Conservation (phyloP, 1,140 invertebrate species). For the Drosophila serrata region DNA sequence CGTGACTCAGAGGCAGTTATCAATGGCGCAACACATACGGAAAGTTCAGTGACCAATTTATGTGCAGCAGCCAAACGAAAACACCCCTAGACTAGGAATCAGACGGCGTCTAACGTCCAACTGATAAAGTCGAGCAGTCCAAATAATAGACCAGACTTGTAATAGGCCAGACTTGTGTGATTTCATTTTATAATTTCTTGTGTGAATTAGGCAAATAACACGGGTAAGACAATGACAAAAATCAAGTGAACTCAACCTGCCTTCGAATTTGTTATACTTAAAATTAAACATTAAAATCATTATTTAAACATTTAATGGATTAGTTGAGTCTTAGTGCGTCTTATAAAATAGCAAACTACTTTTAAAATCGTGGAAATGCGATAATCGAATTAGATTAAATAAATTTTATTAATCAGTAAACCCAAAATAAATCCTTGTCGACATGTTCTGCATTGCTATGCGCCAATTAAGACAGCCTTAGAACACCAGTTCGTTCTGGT, state of each 20-base stretch:
- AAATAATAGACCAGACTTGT: not conserved
- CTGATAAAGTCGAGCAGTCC: slow-evolving; percentile 36
- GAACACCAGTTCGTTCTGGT: slow-evolving; percentile 35
- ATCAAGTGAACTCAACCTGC: not conserved
- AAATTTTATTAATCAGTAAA: not conserved
- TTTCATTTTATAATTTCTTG: slow-evolving; percentile 5
- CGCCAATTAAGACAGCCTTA: slow-evolving; percentile 10
- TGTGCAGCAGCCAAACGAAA: slow-evolving; percentile 48
- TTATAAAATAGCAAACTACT: not conserved
- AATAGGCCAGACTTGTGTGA: not conserved
- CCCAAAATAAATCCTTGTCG: not conserved
- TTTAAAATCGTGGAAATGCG: not conserved
- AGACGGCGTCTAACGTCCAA: slow-evolving; percentile 34
- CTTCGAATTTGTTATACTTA: not conserved
- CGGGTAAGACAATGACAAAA: slow-evolving; percentile 19
- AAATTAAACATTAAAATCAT: not conserved
- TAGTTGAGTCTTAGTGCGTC: not conserved
- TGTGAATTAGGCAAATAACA: slow-evolving; percentile 12
- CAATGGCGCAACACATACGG: slow-evolving; percentile 78
- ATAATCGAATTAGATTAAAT: not conserved
- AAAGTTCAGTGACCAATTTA: slow-evolving; percentile 77
- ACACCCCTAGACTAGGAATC: slow-evolving; percentile 22
- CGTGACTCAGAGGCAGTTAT: slow-evolving; percentile 83
- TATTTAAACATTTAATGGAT: not conserved
- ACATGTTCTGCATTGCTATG: slow-evolving; percentile 5